A percentile compares a stretch with the other conserved stretches of the same genome.
Evolutionary conservation across 2,797 vertebrate genomes (phyloP).

Genomic region (Hypotaenidia okinawae): DNA sequence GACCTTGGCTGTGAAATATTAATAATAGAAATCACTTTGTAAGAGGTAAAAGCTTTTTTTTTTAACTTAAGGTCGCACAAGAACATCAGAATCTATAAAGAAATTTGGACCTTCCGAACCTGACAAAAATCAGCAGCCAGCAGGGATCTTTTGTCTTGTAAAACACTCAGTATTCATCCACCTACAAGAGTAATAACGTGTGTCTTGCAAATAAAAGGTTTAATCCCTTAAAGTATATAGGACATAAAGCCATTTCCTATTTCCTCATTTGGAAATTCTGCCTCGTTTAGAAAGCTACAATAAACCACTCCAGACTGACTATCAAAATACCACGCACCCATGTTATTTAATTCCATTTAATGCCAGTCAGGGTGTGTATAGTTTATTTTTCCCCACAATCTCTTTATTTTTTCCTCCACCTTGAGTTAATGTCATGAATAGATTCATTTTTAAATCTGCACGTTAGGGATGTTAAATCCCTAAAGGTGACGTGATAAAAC

Average conservation of each 20-base stretch:
- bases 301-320: neutral
- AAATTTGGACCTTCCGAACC: neutral
- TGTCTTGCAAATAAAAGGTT: neutral
- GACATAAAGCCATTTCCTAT: neutral
- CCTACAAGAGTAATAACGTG: neutral
- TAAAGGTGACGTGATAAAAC: neutral
- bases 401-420: neutral
- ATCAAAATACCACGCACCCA: neutral
- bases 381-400: neutral
- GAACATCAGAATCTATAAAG: neutral
- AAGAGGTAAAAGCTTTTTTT: neutral
- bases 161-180: neutral
- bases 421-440: neutral
- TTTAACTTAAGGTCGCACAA: neutral
- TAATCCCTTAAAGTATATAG: neutral
- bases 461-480: neutral
- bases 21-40: conserved; percentile 14
- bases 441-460: neutral
- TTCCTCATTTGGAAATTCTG: neutral
- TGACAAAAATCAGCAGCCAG: neutral
- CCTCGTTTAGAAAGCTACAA: neutral
- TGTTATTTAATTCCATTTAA: neutral
- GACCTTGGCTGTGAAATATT: conserved; percentile 46
- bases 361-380: neutral
- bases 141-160: neutral